Conservation (phyloP, 35 echinoderm and acorn worm species). For the Heliocidaris erythrogramma region DNA sequence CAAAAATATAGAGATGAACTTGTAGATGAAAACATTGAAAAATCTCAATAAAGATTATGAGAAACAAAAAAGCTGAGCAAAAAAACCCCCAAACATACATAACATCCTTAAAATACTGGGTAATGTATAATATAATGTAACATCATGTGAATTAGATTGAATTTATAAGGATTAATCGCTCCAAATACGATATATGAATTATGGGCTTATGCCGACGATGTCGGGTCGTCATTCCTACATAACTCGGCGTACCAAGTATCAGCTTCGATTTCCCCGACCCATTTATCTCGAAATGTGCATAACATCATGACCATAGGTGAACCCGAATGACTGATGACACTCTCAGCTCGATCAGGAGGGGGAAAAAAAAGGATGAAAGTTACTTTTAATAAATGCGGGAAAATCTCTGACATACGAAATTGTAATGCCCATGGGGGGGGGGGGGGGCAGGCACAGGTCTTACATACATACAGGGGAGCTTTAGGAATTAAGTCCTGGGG, state of each 20-base stretch:
- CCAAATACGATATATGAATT: neutral
- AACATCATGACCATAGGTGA: neutral
- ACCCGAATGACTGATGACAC: slow-evolving; percentile 8
- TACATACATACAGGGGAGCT: no score
- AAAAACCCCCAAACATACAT: no score
- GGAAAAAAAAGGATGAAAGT: no score
- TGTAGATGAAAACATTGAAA: no score
- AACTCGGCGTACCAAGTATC: neutral
- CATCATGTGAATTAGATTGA: neutral
- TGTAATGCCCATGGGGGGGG: neutral
- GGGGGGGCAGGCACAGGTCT: neutral
- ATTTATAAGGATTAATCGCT: neutral
- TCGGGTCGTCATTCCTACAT: neutral
- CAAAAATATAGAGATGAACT: no score
- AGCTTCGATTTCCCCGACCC: neutral
- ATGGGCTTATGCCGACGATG: neutral
- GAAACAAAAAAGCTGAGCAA: no score
- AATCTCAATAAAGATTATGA: no score
- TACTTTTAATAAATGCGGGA: no score
- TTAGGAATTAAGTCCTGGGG: no score
- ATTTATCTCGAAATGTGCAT: neutral
- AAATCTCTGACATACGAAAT: no score
- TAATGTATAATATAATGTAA: neutral
- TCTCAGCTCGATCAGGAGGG: neutral
- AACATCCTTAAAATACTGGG: no score